Base-by-base conservation (phyloP, 2,113 vertebrate species). In the Hystrix cristata region DNA sequence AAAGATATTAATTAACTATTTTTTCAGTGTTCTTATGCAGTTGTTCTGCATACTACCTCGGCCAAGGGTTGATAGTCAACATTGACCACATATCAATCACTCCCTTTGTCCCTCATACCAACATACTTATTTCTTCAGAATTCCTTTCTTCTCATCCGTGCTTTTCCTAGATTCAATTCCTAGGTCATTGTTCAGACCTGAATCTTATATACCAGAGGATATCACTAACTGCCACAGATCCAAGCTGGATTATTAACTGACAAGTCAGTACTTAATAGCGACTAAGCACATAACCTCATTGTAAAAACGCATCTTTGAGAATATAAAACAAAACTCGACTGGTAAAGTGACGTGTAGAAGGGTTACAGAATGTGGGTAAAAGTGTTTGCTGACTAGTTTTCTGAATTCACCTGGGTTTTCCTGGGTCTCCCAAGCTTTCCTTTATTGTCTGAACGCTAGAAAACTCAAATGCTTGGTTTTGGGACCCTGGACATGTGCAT, bases 81-180 rank as follows among this genome's bases (percentile, higher is more conserved):
- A 57, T 25, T 76, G 92, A 81, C 62, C 16, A 5, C 3, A 4
- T 78, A n/a, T 80, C 55, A 62, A 43, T 51, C 3, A 7, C 43
- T 29, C 12, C 27, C 3, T 27, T 60, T 0, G 0, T n/a, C 9
- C 3, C 7, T 34, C 4, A 31, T 1, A 59, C 3, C 4, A 27
- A 34, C 19, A 69, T 74, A 38, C 14, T 84, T 59, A 31, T 31
- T 91, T 94, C 27, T 84, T 57, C 34, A 65, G 14, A 79, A 10
- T 95, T 95, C 16, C n/a, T 71, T 92, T 95, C 64, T 48, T 79
- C 3, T 51, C 27, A 10, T 31, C 29, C 1, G 19, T 1, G 3
- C 31, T 83, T 81, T 46, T n/a, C 10, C 34, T 72, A 27, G 87
- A 46, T 62, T 83, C 53, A 18, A 31, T 87, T 97, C 60, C 48